Base-by-base conservation (phyloP, 2,888 invertebrate genomes). In the Sinelater perroti region DNA sequence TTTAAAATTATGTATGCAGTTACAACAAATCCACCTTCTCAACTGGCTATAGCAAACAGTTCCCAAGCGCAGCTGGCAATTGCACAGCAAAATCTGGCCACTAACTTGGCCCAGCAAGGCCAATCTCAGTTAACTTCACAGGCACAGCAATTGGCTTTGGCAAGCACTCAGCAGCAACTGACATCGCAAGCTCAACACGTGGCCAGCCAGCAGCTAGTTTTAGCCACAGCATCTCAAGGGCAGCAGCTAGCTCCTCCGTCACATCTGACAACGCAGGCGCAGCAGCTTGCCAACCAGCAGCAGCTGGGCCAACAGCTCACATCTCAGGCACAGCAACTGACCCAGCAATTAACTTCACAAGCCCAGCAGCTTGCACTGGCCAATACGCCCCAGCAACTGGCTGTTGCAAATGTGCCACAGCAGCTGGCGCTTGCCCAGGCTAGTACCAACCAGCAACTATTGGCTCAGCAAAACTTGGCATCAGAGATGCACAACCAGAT, bases 31-130 rank as follows among this genome's bases (percentile, higher is more conserved):
- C 78, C 77, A 24, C 63, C 77, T 2, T 70, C 76, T 10, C 77
- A 77, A 63, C 56, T 77, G 18, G 73, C 76, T n/a, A 64, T 78
- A 30, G 76, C 75, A 1, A 78, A 72, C 59, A 77, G 72, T 63
- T 74, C 76, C 8, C 76, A 76, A 62, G 77, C 77, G 4, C 78
- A 78, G 52, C 63, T 78, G 24, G 77, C 77, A 7, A 77, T 78
- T 47, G 77, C 78, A 2, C 77, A 76, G 56, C 77, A 76, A 53
- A 77, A 74, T 64, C 63, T 78, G 20, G 77, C 77, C 7, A 76
- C 73, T 35, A 76, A 76, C 61, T 57, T 76, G 46, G 76, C 76
- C 2, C 72, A 72, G 26, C 72, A 71, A 18, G 66, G 67, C 17
- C 74, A 73, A 55, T 71, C 72, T 2, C 74, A 73, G 46, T 57